phyloP scores from a whole-genome alignment of 1,140 invertebrate genomes.

The Muscidifurax raptorellus region DNA sequence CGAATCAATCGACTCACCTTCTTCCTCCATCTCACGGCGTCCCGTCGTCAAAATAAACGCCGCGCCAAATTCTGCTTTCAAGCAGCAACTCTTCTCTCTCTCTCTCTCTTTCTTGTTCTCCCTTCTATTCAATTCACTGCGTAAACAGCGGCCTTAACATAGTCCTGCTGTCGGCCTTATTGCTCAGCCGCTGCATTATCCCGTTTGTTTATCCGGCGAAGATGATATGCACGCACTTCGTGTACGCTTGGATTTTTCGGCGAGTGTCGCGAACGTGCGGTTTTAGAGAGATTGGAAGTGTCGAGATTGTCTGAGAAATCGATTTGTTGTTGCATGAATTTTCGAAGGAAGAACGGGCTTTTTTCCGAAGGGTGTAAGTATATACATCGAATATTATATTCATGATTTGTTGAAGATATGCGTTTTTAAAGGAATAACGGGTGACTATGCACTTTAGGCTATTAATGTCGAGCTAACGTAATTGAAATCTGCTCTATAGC shows the following conservation, averaged over 20 bases:
- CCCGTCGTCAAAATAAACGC: background rate
- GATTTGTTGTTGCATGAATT: background rate
- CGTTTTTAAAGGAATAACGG: background rate
- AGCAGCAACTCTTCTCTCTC: background rate
- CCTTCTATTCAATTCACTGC: background rate
- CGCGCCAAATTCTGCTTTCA: background rate
- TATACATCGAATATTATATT: background rate
- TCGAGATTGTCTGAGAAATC: background rate
- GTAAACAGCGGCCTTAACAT: background rate
- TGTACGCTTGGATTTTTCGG: background rate
- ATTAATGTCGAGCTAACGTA: background rate
- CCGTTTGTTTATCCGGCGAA: background rate
- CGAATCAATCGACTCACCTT: background rate
- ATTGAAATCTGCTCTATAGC: background rate
- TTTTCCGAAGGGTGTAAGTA: too few relatives aligned
- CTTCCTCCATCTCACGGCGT: background rate
- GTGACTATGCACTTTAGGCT: background rate
- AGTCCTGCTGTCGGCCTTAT: background rate
- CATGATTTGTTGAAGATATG: background rate
- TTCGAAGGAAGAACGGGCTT: too few relatives aligned
- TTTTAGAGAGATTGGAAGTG: background rate
- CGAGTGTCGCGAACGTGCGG: background rate
- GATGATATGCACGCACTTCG: background rate
- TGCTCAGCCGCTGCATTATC: background rate
- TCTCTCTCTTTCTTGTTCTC: background rate